These are phyloP conservation scores for Cerastis leucographa DNA, from an alignment of 2,888 invertebrate species.

Conservation along the genomic window DNA sequence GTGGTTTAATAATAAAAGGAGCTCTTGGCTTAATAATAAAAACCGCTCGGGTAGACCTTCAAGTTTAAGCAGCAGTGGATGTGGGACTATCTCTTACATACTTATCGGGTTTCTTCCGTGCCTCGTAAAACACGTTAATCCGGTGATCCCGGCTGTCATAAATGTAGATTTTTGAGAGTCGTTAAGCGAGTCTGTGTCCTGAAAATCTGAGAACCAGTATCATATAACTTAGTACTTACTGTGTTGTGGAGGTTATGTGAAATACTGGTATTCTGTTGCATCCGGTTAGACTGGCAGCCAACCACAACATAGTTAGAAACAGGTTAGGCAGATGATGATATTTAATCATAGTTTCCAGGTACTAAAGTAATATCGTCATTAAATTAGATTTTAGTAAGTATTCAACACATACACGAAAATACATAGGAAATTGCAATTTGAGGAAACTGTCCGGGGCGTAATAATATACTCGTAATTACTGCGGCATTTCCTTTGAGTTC, in stretches of 20 bases:
- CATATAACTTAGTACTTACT: neutral
- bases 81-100: neutral
- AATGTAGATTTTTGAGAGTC: neutral
- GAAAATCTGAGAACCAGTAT: neutral
- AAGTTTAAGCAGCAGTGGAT: neutral
- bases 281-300: neutral
- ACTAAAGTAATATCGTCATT: neutral
- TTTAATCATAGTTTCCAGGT: neutral
- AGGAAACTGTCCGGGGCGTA: constrained; percentile 9
- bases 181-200: neutral
- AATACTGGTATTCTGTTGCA: neutral
- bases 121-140: neutral
- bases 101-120: neutral
- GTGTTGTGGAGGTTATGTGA: neutral
- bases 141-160: neutral
- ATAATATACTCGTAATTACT: constrained; percentile 15
- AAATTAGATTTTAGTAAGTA: constrained; percentile 2
- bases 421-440: constrained; percentile 39
- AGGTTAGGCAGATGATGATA: neutral
- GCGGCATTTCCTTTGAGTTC: constrained; percentile 43
- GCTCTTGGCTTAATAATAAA: neutral
- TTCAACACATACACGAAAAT: constrained; percentile 13
- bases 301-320: neutral
- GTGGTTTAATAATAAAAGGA: neutral
- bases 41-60: neutral